A percentile compares a stretch with the other conserved stretches of the same genome.
phyloP scores from a whole-genome alignment of 2,888 invertebrate species.

The Falcaria lacertinaria region DNA sequence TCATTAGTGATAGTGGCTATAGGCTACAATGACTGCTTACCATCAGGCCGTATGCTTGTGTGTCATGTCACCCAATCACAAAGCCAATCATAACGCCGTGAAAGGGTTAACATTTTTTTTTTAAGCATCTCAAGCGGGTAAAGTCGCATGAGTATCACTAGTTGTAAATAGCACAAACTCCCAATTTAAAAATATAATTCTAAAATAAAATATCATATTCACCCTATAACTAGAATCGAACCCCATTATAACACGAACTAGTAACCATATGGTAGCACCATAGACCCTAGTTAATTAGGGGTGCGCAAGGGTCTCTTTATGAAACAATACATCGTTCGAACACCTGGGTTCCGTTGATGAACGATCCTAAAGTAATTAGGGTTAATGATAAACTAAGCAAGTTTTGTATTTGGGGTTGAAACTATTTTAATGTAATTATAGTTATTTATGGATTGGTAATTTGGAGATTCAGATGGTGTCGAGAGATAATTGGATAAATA shows the following conservation, averaged over 20 bases:
- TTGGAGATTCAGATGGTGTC: background rate
- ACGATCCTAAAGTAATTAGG: conserved; percentile 48
- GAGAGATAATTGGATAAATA: background rate
- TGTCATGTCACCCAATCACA: too few relatives aligned
- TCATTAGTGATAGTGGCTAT: too few relatives aligned
- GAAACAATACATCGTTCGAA: conserved; percentile 45
- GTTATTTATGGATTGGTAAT: background rate
- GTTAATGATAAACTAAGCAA: conserved; percentile 31
- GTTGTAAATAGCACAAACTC: too few relatives aligned
- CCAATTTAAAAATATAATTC: too few relatives aligned
- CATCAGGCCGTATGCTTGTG: too few relatives aligned
- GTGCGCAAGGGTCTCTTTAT: conserved; percentile 26
- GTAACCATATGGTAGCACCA: conserved; percentile 5
- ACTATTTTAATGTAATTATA: background rate
- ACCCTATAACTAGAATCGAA: background rate
- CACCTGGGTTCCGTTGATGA: conserved; percentile 51
- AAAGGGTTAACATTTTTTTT: too few relatives aligned
- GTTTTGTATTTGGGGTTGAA: background rate
- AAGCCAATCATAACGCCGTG: too few relatives aligned
- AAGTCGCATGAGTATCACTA: too few relatives aligned
- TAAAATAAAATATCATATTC: background rate
- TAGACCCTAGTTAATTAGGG: conserved; percentile 36
- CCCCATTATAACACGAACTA: background rate
- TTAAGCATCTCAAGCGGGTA: too few relatives aligned
- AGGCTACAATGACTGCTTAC: too few relatives aligned